Evolutionary conservation across 2,797 vertebrate genomes (phyloP).

Genomic region (Lophura swinhoii): DNA sequence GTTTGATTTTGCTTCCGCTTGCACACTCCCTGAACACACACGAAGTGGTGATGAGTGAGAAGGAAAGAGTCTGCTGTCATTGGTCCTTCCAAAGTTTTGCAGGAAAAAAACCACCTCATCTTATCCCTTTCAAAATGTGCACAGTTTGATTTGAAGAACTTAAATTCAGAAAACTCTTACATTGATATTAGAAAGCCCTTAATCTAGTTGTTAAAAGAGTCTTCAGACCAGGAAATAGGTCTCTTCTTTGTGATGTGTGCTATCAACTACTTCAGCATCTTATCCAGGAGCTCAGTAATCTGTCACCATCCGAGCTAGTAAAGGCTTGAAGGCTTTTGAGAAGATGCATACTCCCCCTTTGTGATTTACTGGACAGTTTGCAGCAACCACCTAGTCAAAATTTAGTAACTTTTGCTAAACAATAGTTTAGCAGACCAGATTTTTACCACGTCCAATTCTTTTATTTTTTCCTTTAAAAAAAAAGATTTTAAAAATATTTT

Average conservation of each 20-base stretch:
- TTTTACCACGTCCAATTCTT: neutral
- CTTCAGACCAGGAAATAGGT: neutral
- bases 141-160: neutral
- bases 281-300: neutral
- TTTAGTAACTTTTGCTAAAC: neutral
- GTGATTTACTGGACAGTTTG: neutral
- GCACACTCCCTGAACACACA: neutral
- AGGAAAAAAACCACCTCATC: neutral
- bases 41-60: neutral
- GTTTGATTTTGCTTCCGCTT: neutral
- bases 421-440: neutral
- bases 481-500: neutral
- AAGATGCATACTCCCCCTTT: neutral
- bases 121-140: neutral
- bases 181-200: neutral
- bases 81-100: neutral
- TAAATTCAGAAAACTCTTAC: neutral
- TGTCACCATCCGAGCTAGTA: neutral
- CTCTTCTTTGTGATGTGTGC: neutral
- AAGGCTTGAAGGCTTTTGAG: neutral
- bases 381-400: neutral
- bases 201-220: neutral
- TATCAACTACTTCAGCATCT: neutral
- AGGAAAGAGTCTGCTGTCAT: accelerated
- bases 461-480: neutral